phyloP scores from a whole-genome alignment of 2,888 invertebrate species.

The Microctonus brassicae region DNA sequence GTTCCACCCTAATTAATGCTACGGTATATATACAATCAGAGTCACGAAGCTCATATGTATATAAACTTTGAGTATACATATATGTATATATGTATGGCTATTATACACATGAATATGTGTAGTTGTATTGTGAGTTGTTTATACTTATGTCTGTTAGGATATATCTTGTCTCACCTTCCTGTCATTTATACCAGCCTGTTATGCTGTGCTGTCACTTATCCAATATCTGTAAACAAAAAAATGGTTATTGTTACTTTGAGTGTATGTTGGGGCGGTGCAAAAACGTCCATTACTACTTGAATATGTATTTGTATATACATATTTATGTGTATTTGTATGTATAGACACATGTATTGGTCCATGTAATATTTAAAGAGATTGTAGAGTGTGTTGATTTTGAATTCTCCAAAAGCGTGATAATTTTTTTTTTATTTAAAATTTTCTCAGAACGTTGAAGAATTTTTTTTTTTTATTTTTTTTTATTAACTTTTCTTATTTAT shows the following conservation, averaged over 20 bases:
- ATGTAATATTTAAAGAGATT: too few species aligned
- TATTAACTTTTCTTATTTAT: too few species aligned
- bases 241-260: constrained; percentile 55
- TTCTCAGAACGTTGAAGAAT: too few species aligned
- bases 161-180: constrained; percentile 38
- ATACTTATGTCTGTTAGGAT: constrained; percentile 12
- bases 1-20: constrained; percentile 67
- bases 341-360: too few species aligned
- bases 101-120: too few species aligned
- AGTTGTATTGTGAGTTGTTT: neutral
- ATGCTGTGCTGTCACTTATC: constrained; percentile 66
- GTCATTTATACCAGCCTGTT: constrained; percentile 58
- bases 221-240: constrained; percentile 69
- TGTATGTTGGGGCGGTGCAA: constrained; percentile 37
- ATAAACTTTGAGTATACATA: neutral
- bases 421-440: too few species aligned
- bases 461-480: too few species aligned
- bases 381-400: too few species aligned
- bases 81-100: neutral
- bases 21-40: neutral
- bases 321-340: too few species aligned
- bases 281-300: constrained; percentile 54
- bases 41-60: neutral
- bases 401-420: too few species aligned
- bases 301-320: neutral